Conservation (phyloP, 30 jellyfish, hydroid and myxozoan genomes). For the Phacellophora camtschatica region DNA sequence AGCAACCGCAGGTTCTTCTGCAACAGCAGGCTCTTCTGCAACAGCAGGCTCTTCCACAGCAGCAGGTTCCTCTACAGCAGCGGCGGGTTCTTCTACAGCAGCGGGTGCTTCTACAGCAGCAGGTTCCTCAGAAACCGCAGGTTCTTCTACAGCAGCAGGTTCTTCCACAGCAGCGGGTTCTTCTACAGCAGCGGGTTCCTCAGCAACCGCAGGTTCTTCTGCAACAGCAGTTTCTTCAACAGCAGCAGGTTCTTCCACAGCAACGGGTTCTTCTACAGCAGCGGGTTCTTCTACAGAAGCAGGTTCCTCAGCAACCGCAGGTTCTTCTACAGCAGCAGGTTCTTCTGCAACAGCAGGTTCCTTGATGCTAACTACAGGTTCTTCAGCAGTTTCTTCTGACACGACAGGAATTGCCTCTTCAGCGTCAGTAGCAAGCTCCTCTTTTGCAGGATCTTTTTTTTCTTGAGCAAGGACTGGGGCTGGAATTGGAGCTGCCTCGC, state of each 20-base stretch:
- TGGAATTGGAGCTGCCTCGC: neutral
- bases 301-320: conserved; percentile 2
- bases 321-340: neutral
- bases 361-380: conserved; percentile 6
- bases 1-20: neutral
- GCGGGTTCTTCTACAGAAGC: conserved; percentile 16
- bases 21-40: neutral
- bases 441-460: neutral
- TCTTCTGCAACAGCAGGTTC: conserved; percentile 17
- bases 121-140: neutral
- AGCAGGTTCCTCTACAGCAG: no score
- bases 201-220: no score
- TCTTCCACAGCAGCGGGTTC: conserved; percentile 1
- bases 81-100: conserved; percentile 11
- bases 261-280: neutral
- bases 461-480: neutral
- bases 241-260: conserved; percentile 14
- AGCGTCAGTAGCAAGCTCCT: neutral
- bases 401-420: neutral
- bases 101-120: neutral
- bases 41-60: neutral
- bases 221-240: conserved; percentile 5
- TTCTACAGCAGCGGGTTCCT: neutral
- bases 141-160: conserved; percentile 10
- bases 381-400: neutral